Percentiles rank a stretch among this genome's conserved stretches.
phyloP scores from a whole-genome alignment of 2,888 invertebrate genomes.

The Colletes collaris region DNA sequence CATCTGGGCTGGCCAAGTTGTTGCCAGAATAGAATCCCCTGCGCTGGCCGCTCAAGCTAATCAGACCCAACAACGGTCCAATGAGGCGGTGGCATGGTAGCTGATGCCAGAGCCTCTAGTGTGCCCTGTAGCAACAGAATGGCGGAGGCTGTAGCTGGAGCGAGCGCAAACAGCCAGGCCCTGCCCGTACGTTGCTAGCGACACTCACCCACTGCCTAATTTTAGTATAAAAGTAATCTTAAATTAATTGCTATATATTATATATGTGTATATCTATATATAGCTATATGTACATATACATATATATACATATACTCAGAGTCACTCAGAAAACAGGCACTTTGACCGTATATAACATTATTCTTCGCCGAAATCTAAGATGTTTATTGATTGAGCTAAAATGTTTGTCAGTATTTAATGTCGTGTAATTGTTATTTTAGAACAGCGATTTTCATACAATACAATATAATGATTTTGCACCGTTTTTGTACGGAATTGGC shows the following conservation, averaged over 20 bases:
- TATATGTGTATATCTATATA: conserved; percentile 19
- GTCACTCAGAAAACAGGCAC: conserved; percentile 14
- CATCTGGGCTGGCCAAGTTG: conserved; percentile 79
- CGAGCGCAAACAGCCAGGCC: conserved; percentile 82
- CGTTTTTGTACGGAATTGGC: too few species aligned
- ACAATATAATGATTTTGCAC: too few species aligned
- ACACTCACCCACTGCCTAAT: conserved; percentile 80
- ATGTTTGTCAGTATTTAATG: neutral
- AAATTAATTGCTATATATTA: conserved; percentile 67
- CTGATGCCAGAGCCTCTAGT: conserved; percentile 78
- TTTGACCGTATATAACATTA: conserved; percentile 25
- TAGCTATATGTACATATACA: conserved; percentile 23
- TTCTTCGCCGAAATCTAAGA: conserved; percentile 15
- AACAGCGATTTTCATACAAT: neutral
- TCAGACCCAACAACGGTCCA: conserved; percentile 79
- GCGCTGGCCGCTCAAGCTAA: conserved; percentile 79
- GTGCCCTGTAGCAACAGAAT: conserved; percentile 79
- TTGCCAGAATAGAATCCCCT: conserved; percentile 80
- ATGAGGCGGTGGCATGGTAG: conserved; percentile 79
- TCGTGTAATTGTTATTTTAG: conserved; percentile 14
- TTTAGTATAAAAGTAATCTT: conserved; percentile 75
- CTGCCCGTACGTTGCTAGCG: conserved; percentile 82
- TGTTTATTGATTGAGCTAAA: conserved; percentile 16
- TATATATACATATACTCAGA: conserved; percentile 33
- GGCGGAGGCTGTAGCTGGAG: conserved; percentile 82